phyloP scores from a whole-genome alignment of 1,140 invertebrate genomes.

The Helicoverpa armigera region DNA sequence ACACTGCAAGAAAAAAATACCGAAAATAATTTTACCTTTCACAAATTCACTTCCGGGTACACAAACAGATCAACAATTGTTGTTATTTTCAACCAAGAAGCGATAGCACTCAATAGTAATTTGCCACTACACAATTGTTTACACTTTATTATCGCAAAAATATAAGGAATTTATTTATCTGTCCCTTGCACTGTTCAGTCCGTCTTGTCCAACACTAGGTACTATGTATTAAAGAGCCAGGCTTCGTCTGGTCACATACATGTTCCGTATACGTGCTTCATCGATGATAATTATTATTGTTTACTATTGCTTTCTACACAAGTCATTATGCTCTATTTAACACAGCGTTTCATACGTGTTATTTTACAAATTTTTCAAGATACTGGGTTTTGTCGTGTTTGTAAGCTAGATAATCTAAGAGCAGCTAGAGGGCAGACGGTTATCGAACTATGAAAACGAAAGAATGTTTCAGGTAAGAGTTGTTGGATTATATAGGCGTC shows the following conservation, averaged over 20 bases:
- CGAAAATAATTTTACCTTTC: no score
- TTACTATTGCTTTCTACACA: no score
- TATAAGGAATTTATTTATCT: slow-evolving; percentile 13
- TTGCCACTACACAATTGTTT: slow-evolving; percentile 1
- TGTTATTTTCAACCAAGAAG: background rate
- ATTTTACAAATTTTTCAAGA: no score
- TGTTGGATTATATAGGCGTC: no score
- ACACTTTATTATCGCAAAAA: slow-evolving; percentile 13
- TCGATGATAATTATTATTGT: background rate
- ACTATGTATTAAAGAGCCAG: background rate
- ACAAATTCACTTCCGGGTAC: background rate
- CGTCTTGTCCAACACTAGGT: background rate
- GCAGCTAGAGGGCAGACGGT: no score
- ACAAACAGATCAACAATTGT: background rate
- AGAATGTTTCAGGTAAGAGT: no score
- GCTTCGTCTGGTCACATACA: background rate
- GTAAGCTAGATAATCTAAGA: no score
- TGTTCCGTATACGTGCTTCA: background rate
- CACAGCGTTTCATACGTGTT: no score
- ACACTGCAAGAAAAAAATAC: no score
- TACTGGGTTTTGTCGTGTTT: no score
- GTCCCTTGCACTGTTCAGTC: slow-evolving; percentile 2
- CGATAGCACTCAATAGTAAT: background rate
- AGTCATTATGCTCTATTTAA: no score
- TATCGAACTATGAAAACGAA: no score